phyloP scores from a whole-genome alignment of 2,888 invertebrate species.

The Diloba caeruleocephala region DNA sequence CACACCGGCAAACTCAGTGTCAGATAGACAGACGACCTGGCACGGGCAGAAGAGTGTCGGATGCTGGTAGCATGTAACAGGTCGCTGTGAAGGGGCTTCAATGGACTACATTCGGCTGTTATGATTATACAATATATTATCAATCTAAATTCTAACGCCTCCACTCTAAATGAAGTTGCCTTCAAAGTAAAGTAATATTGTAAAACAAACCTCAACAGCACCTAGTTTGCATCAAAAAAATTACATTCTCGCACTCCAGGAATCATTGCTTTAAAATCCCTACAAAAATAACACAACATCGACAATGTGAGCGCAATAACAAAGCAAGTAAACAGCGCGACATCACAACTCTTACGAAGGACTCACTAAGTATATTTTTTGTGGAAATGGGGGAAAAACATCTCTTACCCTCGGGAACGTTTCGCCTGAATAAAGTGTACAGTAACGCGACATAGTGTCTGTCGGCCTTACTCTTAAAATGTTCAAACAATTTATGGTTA shows the following conservation, averaged over 20 bases:
- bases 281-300: neutral
- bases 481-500: conserved; percentile 67
- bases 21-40: no score
- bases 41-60: no score
- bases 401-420: conserved; percentile 31
- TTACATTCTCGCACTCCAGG: neutral
- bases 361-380: conserved; percentile 48
- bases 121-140: no score
- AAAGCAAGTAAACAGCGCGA: conserved; percentile 13
- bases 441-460: conserved; percentile 28
- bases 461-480: conserved; percentile 49
- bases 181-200: no score
- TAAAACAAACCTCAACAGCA: neutral
- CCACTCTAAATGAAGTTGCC: no score
- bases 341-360: conserved; percentile 28
- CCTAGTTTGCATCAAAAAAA: neutral
- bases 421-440: conserved; percentile 44
- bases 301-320: conserved; percentile 9
- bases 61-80: no score
- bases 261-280: conserved; percentile 2
- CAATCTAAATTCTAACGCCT: no score
- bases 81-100: no score
- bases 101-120: no score
- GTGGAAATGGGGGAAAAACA: conserved; percentile 46
- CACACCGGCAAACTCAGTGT: no score